These are phyloP conservation scores for Darevskia nairensis DNA, from an alignment of 2,797 vertebrate species.

Conservation along the genomic window DNA sequence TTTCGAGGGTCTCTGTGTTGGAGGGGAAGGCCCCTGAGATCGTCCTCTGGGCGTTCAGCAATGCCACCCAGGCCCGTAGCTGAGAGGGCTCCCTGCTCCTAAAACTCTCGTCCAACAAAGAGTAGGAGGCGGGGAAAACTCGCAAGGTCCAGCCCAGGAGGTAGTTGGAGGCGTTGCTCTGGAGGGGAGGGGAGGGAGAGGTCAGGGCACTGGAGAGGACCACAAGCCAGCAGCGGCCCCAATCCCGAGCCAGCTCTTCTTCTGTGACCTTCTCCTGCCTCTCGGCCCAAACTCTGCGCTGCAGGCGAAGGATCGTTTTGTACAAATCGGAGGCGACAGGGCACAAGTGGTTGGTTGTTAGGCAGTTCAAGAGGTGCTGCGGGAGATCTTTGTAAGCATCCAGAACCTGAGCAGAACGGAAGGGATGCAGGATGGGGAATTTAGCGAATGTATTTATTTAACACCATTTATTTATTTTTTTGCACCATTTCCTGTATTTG, in stretches of 20 bases:
- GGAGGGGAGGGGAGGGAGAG: slow-evolving; percentile 82
- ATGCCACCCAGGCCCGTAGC: slow-evolving; percentile 85
- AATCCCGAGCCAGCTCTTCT: slow-evolving; percentile 75
- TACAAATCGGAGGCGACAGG: slow-evolving; percentile 85
- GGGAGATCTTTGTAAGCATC: slow-evolving; percentile 79
- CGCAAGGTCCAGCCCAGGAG: slow-evolving; percentile 84
- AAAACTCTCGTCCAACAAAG: slow-evolving; percentile 74
- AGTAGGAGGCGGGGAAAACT: slow-evolving; percentile 79
- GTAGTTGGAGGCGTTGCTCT: slow-evolving; percentile 81
- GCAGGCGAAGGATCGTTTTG: slow-evolving; percentile 83
- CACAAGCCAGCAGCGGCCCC: slow-evolving; percentile 82
- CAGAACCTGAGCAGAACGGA: slow-evolving; percentile 79
- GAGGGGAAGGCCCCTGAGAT: slow-evolving; percentile 68
- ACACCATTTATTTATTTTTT: no score
- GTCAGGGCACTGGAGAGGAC: slow-evolving; percentile 81
- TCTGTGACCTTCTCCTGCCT: slow-evolving; percentile 52
- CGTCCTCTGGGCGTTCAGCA: slow-evolving; percentile 81
- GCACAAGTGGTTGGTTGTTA: slow-evolving; percentile 88
- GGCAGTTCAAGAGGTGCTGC: slow-evolving; percentile 86
- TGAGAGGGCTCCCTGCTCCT: slow-evolving; percentile 63
- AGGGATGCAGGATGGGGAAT: not conserved
- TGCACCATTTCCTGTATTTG: no score
- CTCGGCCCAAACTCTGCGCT: slow-evolving; percentile 68
- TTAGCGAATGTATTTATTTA: no score
- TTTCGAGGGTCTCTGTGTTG: slow-evolving; percentile 56